Conservation (phyloP, 2,797 vertebrate species). For the Cryptoprocta ferox region DNA sequence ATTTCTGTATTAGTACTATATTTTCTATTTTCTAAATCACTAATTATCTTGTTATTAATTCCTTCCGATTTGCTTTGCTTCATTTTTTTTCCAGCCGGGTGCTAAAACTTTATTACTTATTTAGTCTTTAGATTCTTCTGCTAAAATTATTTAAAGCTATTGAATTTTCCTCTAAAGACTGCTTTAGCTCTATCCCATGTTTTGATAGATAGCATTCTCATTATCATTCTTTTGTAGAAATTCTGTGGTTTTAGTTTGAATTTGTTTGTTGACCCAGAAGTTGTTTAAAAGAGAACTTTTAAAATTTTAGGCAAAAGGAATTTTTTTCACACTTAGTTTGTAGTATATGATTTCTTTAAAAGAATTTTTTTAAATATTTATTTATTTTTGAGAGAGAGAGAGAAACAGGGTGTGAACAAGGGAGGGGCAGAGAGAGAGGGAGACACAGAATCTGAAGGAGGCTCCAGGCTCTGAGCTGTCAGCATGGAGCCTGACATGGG, state of each 20-base stretch:
- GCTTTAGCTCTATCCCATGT: not conserved
- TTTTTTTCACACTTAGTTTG: not conserved
- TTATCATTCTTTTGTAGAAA: not conserved
- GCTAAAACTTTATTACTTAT: not conserved
- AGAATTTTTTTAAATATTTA: no score
- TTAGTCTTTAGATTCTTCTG: not conserved
- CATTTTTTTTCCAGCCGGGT: not conserved
- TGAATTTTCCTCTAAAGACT: not conserved
- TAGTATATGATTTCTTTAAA: not conserved
- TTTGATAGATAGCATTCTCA: not conserved
- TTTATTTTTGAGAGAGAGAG: no score
- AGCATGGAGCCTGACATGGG: no score
- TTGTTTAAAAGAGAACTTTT: conserved; percentile 6
- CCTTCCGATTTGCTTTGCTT: not conserved
- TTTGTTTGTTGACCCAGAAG: not conserved
- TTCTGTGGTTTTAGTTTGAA: conserved; percentile 1
- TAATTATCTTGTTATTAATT: not conserved
- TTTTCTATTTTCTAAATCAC: not conserved
- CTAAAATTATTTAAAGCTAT: not conserved
- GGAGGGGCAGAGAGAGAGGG: no score
- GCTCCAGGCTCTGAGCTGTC: no score
- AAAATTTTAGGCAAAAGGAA: not conserved
- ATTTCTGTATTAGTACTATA: not conserved
- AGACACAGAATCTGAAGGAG: no score
- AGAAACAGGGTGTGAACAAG: no score